Conservation (phyloP, 2,113 vertebrate species). For the Peromyscus maniculatus region DNA sequence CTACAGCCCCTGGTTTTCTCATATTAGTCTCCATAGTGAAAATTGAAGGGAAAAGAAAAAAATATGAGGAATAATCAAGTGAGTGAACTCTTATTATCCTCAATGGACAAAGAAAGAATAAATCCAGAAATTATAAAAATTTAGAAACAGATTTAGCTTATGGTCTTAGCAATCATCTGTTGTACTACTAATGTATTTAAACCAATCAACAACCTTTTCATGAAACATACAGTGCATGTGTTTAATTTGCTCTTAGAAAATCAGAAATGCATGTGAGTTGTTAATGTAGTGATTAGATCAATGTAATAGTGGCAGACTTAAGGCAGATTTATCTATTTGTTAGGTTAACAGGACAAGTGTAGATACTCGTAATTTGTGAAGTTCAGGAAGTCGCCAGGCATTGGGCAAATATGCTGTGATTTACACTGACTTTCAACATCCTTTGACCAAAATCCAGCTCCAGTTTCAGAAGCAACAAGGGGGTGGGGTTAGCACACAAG, state of each 20-base stretch:
- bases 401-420: neutral
- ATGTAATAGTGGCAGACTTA: neutral
- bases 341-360: neutral
- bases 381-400: neutral
- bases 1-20: neutral
- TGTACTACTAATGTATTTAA: neutral
- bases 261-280: neutral
- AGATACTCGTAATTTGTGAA: constrained; percentile 49
- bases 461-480: constrained; percentile 17
- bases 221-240: neutral
- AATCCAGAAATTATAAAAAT: constrained; percentile 22
- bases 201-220: neutral
- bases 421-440: neutral
- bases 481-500: neutral
- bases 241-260: constrained; percentile 52
- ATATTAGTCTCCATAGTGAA: neutral
- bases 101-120: neutral
- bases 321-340: constrained; percentile 11
- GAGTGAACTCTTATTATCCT: constrained; percentile 4
- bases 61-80: neutral
- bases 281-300: neutral
- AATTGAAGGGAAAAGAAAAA: neutral
- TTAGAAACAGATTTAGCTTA: constrained; percentile 49
- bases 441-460: neutral
- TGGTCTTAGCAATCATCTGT: constrained; percentile 16